Percentiles rank a stretch among this genome's conserved stretches.
Evolutionary conservation across 2,113 vertebrate genomes (phyloP).

Genomic region (Labrus mixtus): DNA sequence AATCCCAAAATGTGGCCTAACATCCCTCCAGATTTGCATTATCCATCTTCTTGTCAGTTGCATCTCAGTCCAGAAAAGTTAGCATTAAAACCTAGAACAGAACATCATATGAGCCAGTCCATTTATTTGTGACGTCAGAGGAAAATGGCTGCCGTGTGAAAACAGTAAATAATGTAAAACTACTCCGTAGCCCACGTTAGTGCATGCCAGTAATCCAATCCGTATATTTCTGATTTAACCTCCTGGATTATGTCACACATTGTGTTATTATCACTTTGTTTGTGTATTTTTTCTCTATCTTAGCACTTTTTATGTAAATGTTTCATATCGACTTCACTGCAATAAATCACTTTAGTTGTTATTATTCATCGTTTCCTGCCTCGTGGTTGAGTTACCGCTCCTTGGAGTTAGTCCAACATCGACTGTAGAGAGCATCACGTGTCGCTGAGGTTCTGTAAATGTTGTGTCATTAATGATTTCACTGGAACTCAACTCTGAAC

Average conservation of each 20-base stretch:
- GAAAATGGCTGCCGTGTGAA: neutral
- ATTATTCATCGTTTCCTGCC: neutral
- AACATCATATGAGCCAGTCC: neutral
- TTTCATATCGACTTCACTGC: conserved; percentile 57
- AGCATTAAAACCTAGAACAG: too few species aligned
- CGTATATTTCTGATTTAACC: conserved; percentile 12
- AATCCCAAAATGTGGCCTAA: too few species aligned
- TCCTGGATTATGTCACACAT: conserved; percentile 14
- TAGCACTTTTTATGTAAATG: conserved; percentile 64
- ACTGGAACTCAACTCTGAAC: neutral
- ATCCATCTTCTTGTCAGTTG: too few species aligned
- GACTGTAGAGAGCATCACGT: too few species aligned
- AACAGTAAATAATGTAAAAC: neutral
- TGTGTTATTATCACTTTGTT: conserved; percentile 34
- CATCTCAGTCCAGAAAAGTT: too few species aligned
- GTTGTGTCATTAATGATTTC: neutral
- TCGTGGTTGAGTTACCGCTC: neutral
- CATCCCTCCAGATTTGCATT: too few species aligned
- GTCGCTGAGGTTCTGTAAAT: neutral
- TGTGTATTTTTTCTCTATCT: conserved; percentile 34
- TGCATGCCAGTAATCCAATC: conserved; percentile 47
- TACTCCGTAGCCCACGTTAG: conserved; percentile 16
- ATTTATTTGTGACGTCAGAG: neutral
- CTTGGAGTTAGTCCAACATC: neutral
- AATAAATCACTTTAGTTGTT: conserved; percentile 73